Evolutionary conservation across 2,797 vertebrate species (phyloP).

Genomic region (Nannoperca australis): DNA sequence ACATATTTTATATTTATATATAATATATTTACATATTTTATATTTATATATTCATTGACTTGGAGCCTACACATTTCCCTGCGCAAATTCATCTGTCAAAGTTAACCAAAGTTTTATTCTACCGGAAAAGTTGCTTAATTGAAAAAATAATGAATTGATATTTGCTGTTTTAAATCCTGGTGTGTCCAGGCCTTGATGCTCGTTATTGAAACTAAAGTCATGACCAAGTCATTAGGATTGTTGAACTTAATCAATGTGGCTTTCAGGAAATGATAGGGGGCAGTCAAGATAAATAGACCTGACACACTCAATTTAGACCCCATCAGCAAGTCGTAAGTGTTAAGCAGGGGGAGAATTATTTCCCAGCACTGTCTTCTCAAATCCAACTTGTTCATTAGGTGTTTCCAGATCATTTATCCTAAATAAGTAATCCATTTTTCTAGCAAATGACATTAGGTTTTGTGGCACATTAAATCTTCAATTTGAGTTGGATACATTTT

Average conservation of each 20-base stretch:
- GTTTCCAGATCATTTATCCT: constrained; percentile 79
- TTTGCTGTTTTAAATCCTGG: neutral
- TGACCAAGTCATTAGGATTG: constrained; percentile 29
- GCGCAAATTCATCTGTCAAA: neutral
- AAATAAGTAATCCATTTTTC: constrained; percentile 70
- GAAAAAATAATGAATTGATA: neutral
- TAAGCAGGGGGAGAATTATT: constrained; percentile 72
- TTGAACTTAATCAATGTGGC: constrained; percentile 73
- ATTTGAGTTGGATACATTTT: constrained; percentile 15
- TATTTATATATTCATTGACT: neutral
- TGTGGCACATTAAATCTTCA: constrained; percentile 28
- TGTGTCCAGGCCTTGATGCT: neutral
- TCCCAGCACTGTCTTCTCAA: constrained; percentile 65
- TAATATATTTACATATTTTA: neutral
- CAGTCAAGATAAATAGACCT: constrained; percentile 72
- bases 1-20: too few species aligned
- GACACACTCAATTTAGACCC: constrained; percentile 73
- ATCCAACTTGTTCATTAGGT: constrained; percentile 72
- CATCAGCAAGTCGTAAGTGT: constrained; percentile 67
- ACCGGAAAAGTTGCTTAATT: neutral
- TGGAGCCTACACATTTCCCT: too few species aligned
- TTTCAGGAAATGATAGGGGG: constrained; percentile 60
- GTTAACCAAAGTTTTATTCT: neutral
- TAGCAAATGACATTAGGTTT: constrained; percentile 49
- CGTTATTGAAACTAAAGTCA: neutral